Base-by-base conservation (phyloP, 2,797 vertebrate genomes). In the Hylomyscus alleni region DNA sequence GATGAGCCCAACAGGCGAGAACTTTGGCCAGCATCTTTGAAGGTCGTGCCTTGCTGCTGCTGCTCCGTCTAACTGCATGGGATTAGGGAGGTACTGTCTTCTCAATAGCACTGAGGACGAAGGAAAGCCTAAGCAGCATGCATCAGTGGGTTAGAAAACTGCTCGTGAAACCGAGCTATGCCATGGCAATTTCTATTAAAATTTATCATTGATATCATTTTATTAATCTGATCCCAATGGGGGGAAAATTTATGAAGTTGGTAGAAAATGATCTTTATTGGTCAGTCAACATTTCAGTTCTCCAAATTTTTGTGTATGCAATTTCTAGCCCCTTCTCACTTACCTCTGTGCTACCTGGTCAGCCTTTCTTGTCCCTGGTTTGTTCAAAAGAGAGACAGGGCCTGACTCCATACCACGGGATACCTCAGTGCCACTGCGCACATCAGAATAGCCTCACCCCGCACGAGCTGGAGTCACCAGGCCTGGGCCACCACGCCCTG, bases 1-100 rank as follows among this genome's bases (percentile, higher is more conserved):
- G 1, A 44, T 56, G 47, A 77, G 31, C 87, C 72, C n/a, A 31
- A 29, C 14, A 65, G 40, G 86, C 81, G 37, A 80, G 90, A 82
- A 88, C 84, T 91, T 77, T 85, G 22, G 78, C 44, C 58, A 84
- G 9, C 50, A 20, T 88, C 94, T 95, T 78, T 76, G 54, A 90
- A 31, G 84, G 40, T 78, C 40, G 6, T 69, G n/a, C 93, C 54
- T 83, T 12, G 84, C 89, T 56, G 1, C 52, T 88, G 13, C 26
- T 80, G 37, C 31, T 89, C 62, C 88, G 60, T 90, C 40, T 90
- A 58, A 73, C n/a, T 60, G 22, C 58, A 84, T 90, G 58, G 56
- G 76, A 50, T 15, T 47, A n/a, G 19, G 34, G n/a, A 44, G 65
- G 40, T 89, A 44, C n/a, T 29, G 58, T 22, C 29, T 44, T 82